Base-by-base conservation (phyloP, 2,888 invertebrate genomes). In the Neoaliturus tenellus region DNA sequence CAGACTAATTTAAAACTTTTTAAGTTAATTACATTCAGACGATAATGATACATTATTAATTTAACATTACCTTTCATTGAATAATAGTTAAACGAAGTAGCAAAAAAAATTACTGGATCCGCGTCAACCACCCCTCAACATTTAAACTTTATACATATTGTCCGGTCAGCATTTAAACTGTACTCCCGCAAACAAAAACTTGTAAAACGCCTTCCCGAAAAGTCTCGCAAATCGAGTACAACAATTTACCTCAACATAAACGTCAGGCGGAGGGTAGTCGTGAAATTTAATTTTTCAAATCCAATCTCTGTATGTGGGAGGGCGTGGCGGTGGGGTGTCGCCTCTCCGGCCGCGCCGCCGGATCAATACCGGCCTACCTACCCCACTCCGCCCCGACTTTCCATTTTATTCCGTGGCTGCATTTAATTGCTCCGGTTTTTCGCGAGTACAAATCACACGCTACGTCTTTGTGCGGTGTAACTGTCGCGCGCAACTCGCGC, bases 311-410 rank as follows among this genome's bases (percentile, higher is more conserved):
- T 69, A 39, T 35, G 69, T 12, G 14, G 62, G 62, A 31, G 12
- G 67, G 58, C 8, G 67, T 31, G 28, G 31, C 8, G 14, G 69
- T 23, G 23, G 39, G 35, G 39, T 39, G 69, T 35, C 62, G 67
- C 67, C 67, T 10, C 6, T 17, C 5, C 67, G 8, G 67, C 67
- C 67, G 33, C 6, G 14, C 5, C 67, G 8, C 25, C 0, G 14
- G 69, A 69, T 69, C 69, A 69, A 69, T 69, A 69, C 69, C 33
- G 69, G 39, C 39, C 69, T 69, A 69, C 69, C 69, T 69, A 69
- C 69, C 69, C 69, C 69, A 69, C 69, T 69, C 69, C 39, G 39
- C 69, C 69, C 69, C n/a, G 69, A 69, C 69, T 69, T 69, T 69
- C 69, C 69, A 39, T 69, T 69, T 69, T 69, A 39, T 39, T 67